Conservation (phyloP, 1,140 invertebrate species). For the fruit fly (Drosophila melanogaster) region Release_6_plus_ISO1_MT NT_033777.3:6911001-6911500, state of each 20-base stretch:
- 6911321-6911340: slow-evolving; percentile 82
- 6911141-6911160: slow-evolving; percentile 59
- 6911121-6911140: slow-evolving; percentile 83
- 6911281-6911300: slow-evolving; percentile 65
- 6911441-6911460: slow-evolving; percentile 3
- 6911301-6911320: slow-evolving; percentile 81
- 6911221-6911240: slow-evolving; percentile 59
- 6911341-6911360: slow-evolving; percentile 58
- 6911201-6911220: slow-evolving; percentile 72
- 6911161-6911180: slow-evolving; percentile 11
- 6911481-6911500: slow-evolving; percentile 6
- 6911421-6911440: slow-evolving; percentile 35
- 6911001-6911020: slow-evolving; percentile 58
- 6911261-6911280: slow-evolving; percentile 55
- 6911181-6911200: slow-evolving; percentile 24
- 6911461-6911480: slow-evolving; percentile 40
- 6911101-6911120: slow-evolving; percentile 84
- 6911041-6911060: slow-evolving; percentile 83
- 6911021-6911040: slow-evolving; percentile 80
- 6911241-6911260: slow-evolving; percentile 15
- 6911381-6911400: slow-evolving; percentile 33
- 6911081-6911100: slow-evolving; percentile 84
- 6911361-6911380: slow-evolving; percentile 10
- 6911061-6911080: slow-evolving; percentile 81
- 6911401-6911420: slow-evolving; percentile 79